Evolutionary conservation across 2,888 invertebrate genomes (phyloP).

Genomic region (Mechanitis mazaeus): DNA sequence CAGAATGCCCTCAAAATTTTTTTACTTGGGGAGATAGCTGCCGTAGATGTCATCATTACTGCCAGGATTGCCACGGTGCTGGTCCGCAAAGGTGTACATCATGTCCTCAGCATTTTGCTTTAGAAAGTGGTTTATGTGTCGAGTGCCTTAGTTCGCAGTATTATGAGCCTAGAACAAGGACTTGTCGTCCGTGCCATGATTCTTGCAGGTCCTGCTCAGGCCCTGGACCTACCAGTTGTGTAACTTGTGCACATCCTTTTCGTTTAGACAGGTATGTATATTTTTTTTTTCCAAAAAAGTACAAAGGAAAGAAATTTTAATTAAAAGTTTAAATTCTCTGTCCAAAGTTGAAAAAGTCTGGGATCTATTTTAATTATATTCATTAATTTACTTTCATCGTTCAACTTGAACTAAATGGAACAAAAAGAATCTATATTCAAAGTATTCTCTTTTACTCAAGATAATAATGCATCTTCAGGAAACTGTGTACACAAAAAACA

Average conservation of each 20-base stretch:
- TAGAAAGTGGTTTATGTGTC: constrained; percentile 83
- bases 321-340: neutral
- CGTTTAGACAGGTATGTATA: constrained; percentile 78
- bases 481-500: neutral
- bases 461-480: neutral
- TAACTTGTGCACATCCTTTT: constrained; percentile 81
- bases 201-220: constrained; percentile 84
- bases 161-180: constrained; percentile 81
- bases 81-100: constrained; percentile 85
- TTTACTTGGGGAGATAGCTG: constrained; percentile 90
- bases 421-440: neutral
- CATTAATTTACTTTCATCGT: neutral
- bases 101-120: constrained; percentile 82
- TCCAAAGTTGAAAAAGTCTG: neutral
- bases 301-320: neutral
- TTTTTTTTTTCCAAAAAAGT: neutral
- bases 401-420: neutral
- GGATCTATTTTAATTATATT: neutral
- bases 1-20: constrained; percentile 89
- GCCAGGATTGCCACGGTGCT: constrained; percentile 90
- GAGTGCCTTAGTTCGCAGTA: constrained; percentile 85
- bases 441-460: neutral
- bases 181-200: constrained; percentile 82
- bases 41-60: constrained; percentile 91
- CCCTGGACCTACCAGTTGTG: constrained; percentile 83